Conservation (phyloP, 2,113 vertebrate genomes). For the Otis tarda region DNA sequence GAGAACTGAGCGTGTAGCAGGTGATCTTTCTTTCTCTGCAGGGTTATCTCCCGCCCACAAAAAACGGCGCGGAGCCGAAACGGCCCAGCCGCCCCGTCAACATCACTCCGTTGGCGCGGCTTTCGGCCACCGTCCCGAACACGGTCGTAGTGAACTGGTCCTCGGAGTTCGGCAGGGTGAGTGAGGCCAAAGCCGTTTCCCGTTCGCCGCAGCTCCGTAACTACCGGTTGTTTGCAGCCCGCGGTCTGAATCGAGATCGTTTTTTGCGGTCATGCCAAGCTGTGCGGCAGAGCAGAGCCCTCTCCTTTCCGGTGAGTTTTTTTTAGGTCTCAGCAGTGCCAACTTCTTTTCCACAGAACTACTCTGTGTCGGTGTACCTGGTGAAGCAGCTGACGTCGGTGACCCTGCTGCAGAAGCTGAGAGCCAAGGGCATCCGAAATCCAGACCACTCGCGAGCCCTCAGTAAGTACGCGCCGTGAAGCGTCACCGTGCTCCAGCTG, state of each 20-base stretch:
- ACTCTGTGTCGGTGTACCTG: slow-evolving; percentile 80
- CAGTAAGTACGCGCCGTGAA: slow-evolving; percentile 61
- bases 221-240: not conserved
- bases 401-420: slow-evolving; percentile 76
- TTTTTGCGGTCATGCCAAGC: not conserved
- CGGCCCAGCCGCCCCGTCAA: slow-evolving; percentile 79
- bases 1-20: not conserved
- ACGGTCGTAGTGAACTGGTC: slow-evolving; percentile 79
- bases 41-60: slow-evolving; percentile 79
- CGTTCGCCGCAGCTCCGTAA: not conserved
- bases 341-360: slow-evolving; percentile 58
- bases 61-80: slow-evolving; percentile 77
- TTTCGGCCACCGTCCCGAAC: slow-evolving; percentile 75
- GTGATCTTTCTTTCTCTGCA: not conserved
- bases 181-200: not conserved
- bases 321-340: not conserved
- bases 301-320: not conserved
- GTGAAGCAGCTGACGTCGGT: slow-evolving; percentile 79
- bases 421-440: slow-evolving; percentile 80
- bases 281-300: not conserved
- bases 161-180: slow-evolving; percentile 78
- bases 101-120: slow-evolving; percentile 73
- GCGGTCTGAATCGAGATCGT: fast-evolving
- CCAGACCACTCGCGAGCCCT: slow-evolving; percentile 78
- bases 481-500: not conserved